A percentile compares a stretch with the other conserved stretches of the same genome.
Evolutionary conservation across 53 echinoderm and acorn worm species (phyloP).

Genomic region (Holothuria leucospilota): DNA sequence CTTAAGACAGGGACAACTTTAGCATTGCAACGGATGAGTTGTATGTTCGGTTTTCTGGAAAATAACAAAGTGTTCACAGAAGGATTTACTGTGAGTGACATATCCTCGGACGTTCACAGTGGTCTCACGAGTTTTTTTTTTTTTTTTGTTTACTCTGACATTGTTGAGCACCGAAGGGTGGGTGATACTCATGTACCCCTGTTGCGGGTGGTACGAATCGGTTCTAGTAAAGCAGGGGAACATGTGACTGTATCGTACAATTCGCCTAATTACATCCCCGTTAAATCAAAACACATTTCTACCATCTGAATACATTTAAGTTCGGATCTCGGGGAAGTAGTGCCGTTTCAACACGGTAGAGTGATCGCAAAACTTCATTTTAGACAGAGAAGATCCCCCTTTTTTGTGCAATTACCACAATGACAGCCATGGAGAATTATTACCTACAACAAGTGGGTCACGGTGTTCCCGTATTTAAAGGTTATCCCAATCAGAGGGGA

Average conservation of each 20-base stretch:
- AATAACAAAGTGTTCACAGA: neutral
- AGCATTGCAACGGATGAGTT: no score
- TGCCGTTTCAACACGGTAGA: neutral
- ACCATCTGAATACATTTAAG: neutral
- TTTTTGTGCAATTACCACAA: neutral
- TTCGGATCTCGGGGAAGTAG: neutral
- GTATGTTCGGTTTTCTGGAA: no score
- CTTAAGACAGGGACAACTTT: no score
- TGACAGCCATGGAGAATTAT: neutral
- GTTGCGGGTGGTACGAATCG: neutral
- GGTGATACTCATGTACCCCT: neutral
- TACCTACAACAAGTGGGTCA: conserved; percentile 18
- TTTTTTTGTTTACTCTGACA: conserved; percentile 8
- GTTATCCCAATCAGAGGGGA: conserved; percentile 29
- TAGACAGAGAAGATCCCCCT: neutral
- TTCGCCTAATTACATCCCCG: neutral
- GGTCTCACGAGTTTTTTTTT: neutral
- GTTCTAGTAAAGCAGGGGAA: neutral
- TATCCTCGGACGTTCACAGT: neutral
- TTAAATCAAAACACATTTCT: neutral
- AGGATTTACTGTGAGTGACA: conserved; percentile 12
- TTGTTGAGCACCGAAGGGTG: neutral
- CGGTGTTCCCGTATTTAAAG: neutral
- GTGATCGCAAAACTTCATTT: neutral
- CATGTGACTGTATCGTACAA: neutral